Evolutionary conservation across 1,140 invertebrate species (phyloP).

Genomic region (Hyles euphorbiae): DNA sequence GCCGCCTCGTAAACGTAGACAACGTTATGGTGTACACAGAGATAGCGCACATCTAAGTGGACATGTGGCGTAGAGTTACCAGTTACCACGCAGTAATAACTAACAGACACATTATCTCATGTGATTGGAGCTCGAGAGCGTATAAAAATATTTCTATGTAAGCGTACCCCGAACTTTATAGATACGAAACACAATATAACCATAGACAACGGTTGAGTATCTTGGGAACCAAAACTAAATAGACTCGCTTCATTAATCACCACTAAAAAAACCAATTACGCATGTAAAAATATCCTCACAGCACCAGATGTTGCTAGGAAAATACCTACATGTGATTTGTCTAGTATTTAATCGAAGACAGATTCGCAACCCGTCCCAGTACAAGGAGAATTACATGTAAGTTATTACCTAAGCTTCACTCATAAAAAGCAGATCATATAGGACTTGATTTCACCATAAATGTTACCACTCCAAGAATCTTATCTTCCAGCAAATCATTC

Average conservation of each 20-base stretch:
- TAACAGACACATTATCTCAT: constrained; percentile 48
- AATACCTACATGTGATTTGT: no score
- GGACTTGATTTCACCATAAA: no score
- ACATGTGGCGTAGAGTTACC: constrained; percentile 51
- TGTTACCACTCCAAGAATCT: no score
- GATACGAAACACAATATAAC: no score
- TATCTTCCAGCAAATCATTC: no score
- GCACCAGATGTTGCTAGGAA: not conserved
- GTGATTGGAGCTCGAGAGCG: constrained; percentile 52
- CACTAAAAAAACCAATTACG: not conserved
- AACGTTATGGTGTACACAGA: constrained; percentile 20
- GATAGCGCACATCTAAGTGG: constrained; percentile 25
- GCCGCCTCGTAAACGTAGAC: constrained; percentile 7
- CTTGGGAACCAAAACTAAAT: constrained; percentile 36
- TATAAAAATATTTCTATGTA: constrained; percentile 56
- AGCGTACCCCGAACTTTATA: constrained; percentile 11
- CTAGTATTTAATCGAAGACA: no score
- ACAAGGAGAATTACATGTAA: no score
- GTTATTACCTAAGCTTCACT: no score
- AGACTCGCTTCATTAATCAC: not conserved
- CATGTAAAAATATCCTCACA: not conserved
- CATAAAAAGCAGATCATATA: no score
- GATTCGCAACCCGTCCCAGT: no score
- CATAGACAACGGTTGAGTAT: constrained; percentile 33
- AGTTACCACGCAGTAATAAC: constrained; percentile 46